phyloP scores from a whole-genome alignment of 2,113 vertebrate species.

The Bubo bubo region DNA sequence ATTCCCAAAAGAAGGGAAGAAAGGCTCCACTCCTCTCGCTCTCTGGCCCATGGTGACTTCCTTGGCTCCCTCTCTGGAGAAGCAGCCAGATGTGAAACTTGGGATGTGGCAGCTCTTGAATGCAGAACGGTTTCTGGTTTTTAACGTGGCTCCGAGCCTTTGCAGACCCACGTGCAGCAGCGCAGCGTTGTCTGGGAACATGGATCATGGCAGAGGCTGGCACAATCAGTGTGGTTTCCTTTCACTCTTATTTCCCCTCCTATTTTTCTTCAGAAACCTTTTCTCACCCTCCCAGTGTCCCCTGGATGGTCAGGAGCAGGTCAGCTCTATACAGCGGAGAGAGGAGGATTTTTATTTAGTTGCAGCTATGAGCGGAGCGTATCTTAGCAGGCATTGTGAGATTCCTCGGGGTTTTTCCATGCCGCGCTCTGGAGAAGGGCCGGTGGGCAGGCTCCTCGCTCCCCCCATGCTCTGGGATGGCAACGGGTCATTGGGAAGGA shows the following conservation, averaged over 20 bases:
- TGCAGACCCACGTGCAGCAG: background rate
- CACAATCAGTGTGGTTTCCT: background rate
- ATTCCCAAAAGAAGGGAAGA: background rate
- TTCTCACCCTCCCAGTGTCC: background rate
- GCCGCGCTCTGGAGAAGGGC: background rate
- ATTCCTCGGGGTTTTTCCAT: background rate
- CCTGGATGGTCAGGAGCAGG: background rate
- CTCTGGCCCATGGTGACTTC: background rate
- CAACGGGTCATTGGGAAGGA: background rate
- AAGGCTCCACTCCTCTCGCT: background rate
- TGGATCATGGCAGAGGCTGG: background rate
- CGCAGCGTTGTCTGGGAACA: accelerated
- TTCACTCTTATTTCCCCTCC: background rate
- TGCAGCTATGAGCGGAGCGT: accelerated
- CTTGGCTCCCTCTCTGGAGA: background rate
- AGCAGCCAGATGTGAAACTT: background rate
- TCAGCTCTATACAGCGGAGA: background rate
- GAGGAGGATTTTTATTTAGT: background rate
- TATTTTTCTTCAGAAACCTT: background rate
- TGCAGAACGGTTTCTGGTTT: background rate
- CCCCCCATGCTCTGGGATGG: accelerated
- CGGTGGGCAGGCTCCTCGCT: background rate
- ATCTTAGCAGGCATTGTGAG: background rate
- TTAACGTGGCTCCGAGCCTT: background rate
- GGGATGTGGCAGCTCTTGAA: background rate